Evolutionary conservation across 2,888 invertebrate genomes (phyloP).

Genomic region (Chirona hameri): DNA sequence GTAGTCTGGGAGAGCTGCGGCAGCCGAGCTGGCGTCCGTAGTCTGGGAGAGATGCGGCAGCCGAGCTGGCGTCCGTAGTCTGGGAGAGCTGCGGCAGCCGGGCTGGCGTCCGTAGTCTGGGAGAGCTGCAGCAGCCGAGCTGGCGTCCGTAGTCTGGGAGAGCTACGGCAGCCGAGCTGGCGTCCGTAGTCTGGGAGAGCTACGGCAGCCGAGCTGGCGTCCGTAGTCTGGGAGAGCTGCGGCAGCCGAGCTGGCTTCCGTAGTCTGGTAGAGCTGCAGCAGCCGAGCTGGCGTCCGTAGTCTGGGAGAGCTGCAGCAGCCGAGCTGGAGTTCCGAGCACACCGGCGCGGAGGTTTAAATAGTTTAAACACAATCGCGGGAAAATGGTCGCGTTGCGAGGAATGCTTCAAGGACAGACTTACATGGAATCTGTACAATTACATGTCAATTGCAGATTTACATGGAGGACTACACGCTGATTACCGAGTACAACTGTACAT

Average conservation of each 20-base stretch:
- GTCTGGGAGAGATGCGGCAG: not conserved
- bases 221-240: not conserved
- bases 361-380: too few species aligned
- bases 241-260: not conserved
- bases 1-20: not conserved
- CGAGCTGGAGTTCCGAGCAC: not conserved
- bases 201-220: too few species aligned
- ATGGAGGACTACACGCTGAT: too few species aligned
- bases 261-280: not conserved
- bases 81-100: not conserved
- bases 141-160: not conserved
- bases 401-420: too few species aligned
- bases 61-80: not conserved
- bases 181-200: not conserved
- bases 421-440: too few species aligned
- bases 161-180: not conserved
- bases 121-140: too few species aligned
- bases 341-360: too few species aligned
- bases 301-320: not conserved
- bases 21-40: not conserved
- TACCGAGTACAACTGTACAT: too few species aligned
- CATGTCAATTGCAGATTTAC: too few species aligned
- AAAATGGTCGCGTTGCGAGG: too few species aligned
- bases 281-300: not conserved
- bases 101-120: not conserved